Conservation (phyloP, 2,888 invertebrate species). For the Ctenicera cuprea region DNA sequence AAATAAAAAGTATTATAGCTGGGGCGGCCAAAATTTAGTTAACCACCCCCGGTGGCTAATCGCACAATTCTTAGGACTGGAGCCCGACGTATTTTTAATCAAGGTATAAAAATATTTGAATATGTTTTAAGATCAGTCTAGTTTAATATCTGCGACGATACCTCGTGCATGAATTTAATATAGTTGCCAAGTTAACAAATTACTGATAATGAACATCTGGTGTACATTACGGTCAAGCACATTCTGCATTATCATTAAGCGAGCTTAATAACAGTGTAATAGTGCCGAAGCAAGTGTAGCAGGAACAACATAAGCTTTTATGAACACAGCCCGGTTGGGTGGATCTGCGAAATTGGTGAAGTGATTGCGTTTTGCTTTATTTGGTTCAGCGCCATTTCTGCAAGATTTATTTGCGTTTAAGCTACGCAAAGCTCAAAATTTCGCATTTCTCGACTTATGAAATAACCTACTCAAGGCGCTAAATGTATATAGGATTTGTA, state of each 20-base stretch:
- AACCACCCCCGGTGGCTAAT: too few species aligned
- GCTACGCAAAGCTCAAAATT: slow-evolving; percentile 15
- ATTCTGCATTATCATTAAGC: slow-evolving; percentile 39
- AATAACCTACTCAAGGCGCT: slow-evolving; percentile 1
- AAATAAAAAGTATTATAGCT: too few species aligned
- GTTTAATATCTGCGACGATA: slow-evolving; percentile 6
- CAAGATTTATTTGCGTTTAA: slow-evolving; percentile 17
- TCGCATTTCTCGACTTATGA: slow-evolving; percentile 1
- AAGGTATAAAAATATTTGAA: too few species aligned
- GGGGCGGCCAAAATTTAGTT: too few species aligned
- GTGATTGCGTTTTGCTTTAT: slow-evolving; percentile 38
- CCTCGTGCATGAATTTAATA: slow-evolving; percentile 9
- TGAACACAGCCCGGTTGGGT: slow-evolving; percentile 33
- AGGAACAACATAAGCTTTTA: slow-evolving; percentile 41
- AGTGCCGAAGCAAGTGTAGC: slow-evolving; percentile 40
- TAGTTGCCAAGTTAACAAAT: slow-evolving; percentile 24
- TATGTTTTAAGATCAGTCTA: background rate
- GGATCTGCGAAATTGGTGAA: slow-evolving; percentile 36
- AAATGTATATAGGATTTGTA: slow-evolving; percentile 4
- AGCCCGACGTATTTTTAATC: too few species aligned
- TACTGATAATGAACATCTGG: slow-evolving; percentile 34
- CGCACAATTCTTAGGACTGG: too few species aligned
- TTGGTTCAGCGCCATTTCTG: slow-evolving; percentile 17
- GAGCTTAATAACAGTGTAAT: slow-evolving; percentile 41
- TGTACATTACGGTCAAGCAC: slow-evolving; percentile 35